Evolutionary conservation across 2,888 invertebrate genomes (phyloP), one percentile per base, ranked within the genome.

Genomic region (Ichneumoninae sp.): DNA sequence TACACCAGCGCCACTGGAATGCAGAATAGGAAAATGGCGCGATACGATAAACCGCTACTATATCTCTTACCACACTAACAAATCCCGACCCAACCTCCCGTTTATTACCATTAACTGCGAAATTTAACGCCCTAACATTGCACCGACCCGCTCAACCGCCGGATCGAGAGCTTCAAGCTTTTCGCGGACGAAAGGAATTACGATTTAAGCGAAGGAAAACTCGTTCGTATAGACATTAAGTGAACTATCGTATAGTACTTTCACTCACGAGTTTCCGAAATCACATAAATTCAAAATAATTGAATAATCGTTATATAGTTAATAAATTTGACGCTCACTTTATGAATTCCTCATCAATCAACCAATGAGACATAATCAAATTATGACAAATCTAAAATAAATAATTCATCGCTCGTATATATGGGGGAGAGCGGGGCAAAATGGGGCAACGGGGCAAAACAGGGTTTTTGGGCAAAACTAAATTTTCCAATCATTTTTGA

Each of bases 81-180:
- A 80, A 84, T 80, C 65, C 30, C 52, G 19, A 80, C 44, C 47
- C 80, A 26, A 1, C 50, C 60, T 60, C 10, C 30, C 69, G 69
- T 80, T 83, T 66, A 80, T 80, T 80, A 68, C 72, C 80, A 52
- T 72, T 84, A 80, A 77, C 72, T 36, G 44, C 72, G 44, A 52
- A 77, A 80, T 77, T 80, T 80, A 84, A 77, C 72, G 83, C 52
- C 66, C 22, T 71, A 77, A 77, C 80, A 66, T 68, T 44, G 26
- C 50, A 69, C 71, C 60, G 60, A 76, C 50, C 47, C 47, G 50
- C 26, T 36, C 70, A 26, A 75, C 50, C 68, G 62, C 62, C 69
- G 36, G 44, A 62, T n/a, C 13, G 66, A 19, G 30, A 50, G 76
- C 50, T 76, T 40, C 66, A 54, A 66, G 50, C 54, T 66, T 76